These are phyloP conservation scores for Novumbra hubbsi DNA, from an alignment of 2,797 vertebrate genomes.

Conservation along the genomic window DNA sequence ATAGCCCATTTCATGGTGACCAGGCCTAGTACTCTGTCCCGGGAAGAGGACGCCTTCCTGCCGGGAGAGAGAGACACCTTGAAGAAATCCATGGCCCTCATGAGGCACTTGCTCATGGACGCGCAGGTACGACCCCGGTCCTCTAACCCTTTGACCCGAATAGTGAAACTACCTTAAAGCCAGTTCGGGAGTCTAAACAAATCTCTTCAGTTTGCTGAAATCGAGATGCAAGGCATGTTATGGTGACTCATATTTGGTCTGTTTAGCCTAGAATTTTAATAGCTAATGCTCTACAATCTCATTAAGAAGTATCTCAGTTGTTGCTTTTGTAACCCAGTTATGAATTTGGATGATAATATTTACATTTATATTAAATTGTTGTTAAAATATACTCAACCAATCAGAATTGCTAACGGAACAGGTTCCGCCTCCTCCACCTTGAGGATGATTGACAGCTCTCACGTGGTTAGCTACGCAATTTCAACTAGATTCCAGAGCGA, in stretches of 20 bases:
- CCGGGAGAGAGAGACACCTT: constrained; percentile 85
- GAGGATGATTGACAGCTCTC: no score
- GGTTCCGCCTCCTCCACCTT: no score
- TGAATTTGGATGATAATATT: no score
- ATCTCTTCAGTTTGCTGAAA: neutral
- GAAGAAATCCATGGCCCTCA: constrained; percentile 88
- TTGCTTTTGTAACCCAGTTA: neutral
- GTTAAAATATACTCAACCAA: no score
- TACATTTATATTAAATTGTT: no score
- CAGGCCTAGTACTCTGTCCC: constrained; percentile 79
- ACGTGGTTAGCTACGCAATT: no score
- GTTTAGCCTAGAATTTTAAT: neutral
- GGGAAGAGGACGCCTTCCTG: constrained; percentile 81
- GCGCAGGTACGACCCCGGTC: constrained; percentile 82
- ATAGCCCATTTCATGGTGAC: constrained; percentile 91
- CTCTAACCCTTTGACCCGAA: neutral
- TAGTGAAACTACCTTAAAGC: neutral
- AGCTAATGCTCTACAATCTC: neutral
- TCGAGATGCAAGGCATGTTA: neutral
- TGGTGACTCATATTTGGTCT: neutral
- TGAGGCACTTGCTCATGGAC: constrained; percentile 93
- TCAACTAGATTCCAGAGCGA: no score
- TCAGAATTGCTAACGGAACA: no score
- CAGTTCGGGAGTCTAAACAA: neutral
- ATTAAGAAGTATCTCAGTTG: neutral